phyloP scores from a whole-genome alignment of 2,797 vertebrate genomes.

The Xenops minutus region DNA sequence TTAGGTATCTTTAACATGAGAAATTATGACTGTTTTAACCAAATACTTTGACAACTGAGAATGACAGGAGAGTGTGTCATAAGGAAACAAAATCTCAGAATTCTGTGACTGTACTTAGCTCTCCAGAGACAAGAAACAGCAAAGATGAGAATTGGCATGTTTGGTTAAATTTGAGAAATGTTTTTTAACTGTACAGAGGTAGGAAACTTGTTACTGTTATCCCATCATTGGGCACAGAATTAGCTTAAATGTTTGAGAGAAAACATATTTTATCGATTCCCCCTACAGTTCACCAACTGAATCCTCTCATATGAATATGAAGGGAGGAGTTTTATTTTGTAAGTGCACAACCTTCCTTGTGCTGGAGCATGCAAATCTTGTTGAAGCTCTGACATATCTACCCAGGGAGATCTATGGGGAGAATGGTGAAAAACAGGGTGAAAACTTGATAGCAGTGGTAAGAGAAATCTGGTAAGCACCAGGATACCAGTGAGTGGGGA shows the following conservation, averaged over 20 bases:
- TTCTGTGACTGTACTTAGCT: neutral
- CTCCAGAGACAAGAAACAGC: neutral
- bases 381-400: neutral
- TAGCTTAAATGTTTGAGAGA: neutral
- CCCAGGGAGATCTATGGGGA: neutral
- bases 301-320: neutral
- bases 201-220: neutral
- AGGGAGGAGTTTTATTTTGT: neutral
- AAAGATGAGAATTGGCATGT: neutral
- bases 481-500: neutral
- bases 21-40: neutral
- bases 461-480: neutral
- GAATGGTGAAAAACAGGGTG: neutral
- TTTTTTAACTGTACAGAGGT: neutral
- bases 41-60: slow-evolving; percentile 7
- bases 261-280: neutral
- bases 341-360: neutral
- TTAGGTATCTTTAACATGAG: slow-evolving; percentile 2
- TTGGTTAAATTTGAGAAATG: neutral
- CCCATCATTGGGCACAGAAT: neutral
- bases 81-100: neutral
- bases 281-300: neutral
- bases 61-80: neutral
- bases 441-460: neutral
- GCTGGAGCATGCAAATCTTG: neutral